Base-by-base conservation (phyloP, 1,140 invertebrate genomes). In the Babylonia areolata region DNA sequence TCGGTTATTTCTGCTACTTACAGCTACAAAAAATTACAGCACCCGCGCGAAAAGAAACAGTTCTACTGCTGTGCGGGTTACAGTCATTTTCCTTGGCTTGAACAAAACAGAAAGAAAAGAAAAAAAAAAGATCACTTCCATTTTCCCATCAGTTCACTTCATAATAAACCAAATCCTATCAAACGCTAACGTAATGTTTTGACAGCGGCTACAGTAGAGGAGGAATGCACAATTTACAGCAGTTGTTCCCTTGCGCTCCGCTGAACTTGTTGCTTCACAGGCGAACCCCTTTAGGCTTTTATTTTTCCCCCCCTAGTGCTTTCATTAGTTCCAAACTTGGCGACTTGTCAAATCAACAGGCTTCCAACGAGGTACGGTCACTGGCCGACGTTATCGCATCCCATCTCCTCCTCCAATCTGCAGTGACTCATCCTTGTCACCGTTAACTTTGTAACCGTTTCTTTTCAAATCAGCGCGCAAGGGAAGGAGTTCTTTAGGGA, bases 351-450 rank as follows among this genome's bases (percentile, higher is more conserved):
- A n/a, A 64, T 64, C 58, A 64, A 64, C 58, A 64, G 58, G 58
- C 58, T 64, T 23, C 58, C 12, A n/a, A n/a, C n/a, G n/a, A n/a
- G n/a, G n/a, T n/a, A 64, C 58, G 58, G 58, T 23, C 58, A 64
- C 28, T 64, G 58, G 28, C 58, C 58, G 58, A 5, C 58, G 5
- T 64, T n/a, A 64, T 51, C 17, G 12, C 58, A 11, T 20, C 58
- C 58, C 28, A 23, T 64, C 58, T 23, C 28, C 58, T 23, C 58
- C 15, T 23, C 58, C 58, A 6, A 12, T 28, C 15, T 0, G 58
- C n/a, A n/a, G 15, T 64, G 58, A 64, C 20, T 64, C 58, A 64
- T 64, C 58, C 58, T 64, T 64, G 58, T 64, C 58, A 64, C 58
- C 58, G 58, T 23, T 64, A 64, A 64, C 58, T 64, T 64, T 64